Conservation (phyloP, 2,888 invertebrate species). For the Cantharis flavilabris region DNA sequence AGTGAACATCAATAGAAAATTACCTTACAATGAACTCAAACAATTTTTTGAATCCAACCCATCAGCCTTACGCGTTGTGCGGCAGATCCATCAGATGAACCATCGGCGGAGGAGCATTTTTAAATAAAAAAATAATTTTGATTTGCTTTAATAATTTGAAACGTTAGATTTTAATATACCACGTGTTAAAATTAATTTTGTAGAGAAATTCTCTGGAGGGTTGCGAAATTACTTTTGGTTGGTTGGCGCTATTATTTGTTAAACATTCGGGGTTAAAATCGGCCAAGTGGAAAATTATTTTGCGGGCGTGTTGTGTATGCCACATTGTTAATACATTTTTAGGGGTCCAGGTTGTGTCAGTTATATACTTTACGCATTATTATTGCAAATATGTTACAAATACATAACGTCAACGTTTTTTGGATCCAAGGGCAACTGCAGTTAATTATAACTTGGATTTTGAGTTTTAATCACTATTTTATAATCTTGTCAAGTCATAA, state of each 20-base stretch:
- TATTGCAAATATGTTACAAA: slow-evolving; percentile 5
- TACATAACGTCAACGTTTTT: not conserved
- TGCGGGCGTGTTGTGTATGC: slow-evolving; percentile 52
- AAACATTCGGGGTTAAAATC: slow-evolving; percentile 49
- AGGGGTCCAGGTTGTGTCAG: slow-evolving; percentile 23
- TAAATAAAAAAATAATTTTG: too few relatives aligned
- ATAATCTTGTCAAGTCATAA: not conserved
- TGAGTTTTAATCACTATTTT: not conserved
- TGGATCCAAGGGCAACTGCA: not conserved
- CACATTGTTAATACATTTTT: slow-evolving; percentile 47
- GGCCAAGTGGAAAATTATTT: slow-evolving; percentile 53
- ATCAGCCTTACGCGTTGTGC: too few relatives aligned
- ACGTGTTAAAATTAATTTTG: slow-evolving; percentile 11
- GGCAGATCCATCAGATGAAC: too few relatives aligned
- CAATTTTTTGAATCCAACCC: not conserved
- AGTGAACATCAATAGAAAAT: slow-evolving; percentile 14
- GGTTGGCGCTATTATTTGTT: slow-evolving; percentile 51
- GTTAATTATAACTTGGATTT: not conserved
- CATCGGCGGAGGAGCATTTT: too few relatives aligned
- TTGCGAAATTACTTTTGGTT: slow-evolving; percentile 49
- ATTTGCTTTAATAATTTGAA: not conserved
- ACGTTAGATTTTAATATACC: slow-evolving; percentile 1
- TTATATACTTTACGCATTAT: slow-evolving; percentile 18
- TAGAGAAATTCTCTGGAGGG: slow-evolving; percentile 21
- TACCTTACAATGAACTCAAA: slow-evolving; percentile 15